Evolutionary conservation across 2,888 invertebrate species (phyloP).

Genomic region (Aphrophora alni): DNA sequence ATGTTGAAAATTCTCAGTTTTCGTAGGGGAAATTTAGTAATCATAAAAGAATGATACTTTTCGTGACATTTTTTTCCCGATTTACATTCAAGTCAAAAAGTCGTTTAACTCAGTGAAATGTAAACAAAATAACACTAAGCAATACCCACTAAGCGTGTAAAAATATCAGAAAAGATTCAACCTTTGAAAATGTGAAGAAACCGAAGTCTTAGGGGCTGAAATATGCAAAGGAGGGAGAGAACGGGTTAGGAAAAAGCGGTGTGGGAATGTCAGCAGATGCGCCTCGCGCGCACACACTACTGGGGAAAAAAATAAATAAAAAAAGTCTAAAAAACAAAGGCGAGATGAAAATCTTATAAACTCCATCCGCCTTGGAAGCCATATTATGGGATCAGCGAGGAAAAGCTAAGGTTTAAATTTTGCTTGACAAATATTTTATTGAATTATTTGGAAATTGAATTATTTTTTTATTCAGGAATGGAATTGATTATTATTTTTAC

Average conservation of each 20-base stretch:
- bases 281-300: neutral
- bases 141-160: neutral
- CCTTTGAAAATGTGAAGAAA: neutral
- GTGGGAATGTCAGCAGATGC: neutral
- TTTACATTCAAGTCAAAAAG: neutral
- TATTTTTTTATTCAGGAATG: neutral
- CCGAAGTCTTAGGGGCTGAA: neutral
- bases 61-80: too few relatives aligned
- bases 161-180: neutral
- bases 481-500: too few relatives aligned
- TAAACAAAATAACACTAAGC: neutral
- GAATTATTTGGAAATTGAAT: neutral
- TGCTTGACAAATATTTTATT: neutral
- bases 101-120: neutral
- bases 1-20: too few relatives aligned
- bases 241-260: neutral
- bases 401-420: neutral
- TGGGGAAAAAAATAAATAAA: neutral
- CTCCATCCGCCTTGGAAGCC: neutral
- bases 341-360: slow-evolving; percentile 4
- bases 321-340: neutral
- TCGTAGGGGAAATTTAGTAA: too few relatives aligned
- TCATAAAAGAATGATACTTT: too few relatives aligned
- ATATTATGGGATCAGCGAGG: neutral
- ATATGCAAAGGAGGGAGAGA: neutral